Percentiles rank a stretch among this genome's conserved stretches.
phyloP scores from a whole-genome alignment of 2,797 vertebrate species.

The Pseudocheirus occidentalis region DNA sequence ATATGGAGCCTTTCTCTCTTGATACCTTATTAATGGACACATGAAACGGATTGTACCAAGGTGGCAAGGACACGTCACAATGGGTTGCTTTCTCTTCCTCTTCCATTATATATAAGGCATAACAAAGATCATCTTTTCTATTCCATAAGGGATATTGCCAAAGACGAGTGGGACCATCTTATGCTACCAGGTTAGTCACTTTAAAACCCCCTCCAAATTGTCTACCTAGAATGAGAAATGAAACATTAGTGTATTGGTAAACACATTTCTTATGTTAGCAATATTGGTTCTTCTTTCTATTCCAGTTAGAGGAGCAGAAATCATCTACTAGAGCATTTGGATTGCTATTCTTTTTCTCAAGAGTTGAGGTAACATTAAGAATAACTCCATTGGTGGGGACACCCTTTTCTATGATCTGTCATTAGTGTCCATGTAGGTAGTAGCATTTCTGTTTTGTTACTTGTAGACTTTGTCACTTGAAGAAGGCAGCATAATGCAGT shows the following conservation, averaged over 20 bases:
- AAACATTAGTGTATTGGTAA: not conserved
- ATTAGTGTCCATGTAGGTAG: not conserved
- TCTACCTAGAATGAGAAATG: not conserved
- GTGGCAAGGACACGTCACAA: not conserved
- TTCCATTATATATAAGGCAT: not conserved
- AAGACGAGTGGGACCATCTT: not conserved
- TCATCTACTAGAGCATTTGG: not conserved
- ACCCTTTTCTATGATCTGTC: not conserved
- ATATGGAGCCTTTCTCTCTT: no score
- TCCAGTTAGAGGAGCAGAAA: no score
- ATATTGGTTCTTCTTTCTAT: not conserved
- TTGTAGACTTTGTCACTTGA: slow-evolving; percentile 8
- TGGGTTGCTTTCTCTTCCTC: not conserved
- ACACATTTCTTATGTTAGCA: not conserved
- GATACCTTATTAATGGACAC: not conserved
- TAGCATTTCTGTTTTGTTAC: slow-evolving; percentile 42
- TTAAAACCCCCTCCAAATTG: not conserved
- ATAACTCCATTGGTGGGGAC: not conserved
- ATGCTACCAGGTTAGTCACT: not conserved
- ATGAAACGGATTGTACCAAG: slow-evolving; percentile 20
- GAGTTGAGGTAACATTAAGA: not conserved
- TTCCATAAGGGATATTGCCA: not conserved
- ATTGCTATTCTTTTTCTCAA: not conserved
- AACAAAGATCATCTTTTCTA: not conserved
- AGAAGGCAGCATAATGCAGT: not conserved